A percentile compares a stretch with the other conserved stretches of the same genome.
These are phyloP conservation scores for Champsocephalus esox DNA, from an alignment of 2,797 vertebrate genomes.

Conservation along the genomic window DNA sequence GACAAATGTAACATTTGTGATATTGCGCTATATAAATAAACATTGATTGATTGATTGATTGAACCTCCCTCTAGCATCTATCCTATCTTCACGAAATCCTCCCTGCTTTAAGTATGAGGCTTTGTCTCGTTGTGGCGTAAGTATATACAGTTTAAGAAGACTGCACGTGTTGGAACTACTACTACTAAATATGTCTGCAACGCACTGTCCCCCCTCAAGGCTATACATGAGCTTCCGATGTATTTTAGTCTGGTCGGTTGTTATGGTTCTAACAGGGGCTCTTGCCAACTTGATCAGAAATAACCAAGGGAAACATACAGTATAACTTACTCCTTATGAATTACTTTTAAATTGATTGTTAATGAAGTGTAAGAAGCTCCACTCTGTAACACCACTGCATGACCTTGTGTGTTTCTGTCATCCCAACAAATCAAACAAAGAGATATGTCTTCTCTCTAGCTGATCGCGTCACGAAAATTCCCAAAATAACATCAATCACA, in stretches of 20 bases:
- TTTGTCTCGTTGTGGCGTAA: constrained; percentile 4
- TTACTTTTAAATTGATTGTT: not conserved
- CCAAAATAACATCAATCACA: not conserved
- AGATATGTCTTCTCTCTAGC: too few relatives aligned
- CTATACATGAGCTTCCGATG: too few relatives aligned
- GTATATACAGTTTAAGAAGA: not conserved
- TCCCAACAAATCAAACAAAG: too few relatives aligned
- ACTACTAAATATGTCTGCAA: too few relatives aligned
- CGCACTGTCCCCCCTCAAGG: too few relatives aligned
- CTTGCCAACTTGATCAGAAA: not conserved
- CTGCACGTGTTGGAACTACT: not conserved
- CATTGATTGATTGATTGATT: too few relatives aligned
- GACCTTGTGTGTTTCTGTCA: too few relatives aligned
- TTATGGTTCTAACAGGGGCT: not conserved
- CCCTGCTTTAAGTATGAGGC: not conserved
- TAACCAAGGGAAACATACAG: not conserved
- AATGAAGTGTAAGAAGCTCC: not conserved
- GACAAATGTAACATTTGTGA: too few relatives aligned
- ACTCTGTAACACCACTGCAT: not conserved
- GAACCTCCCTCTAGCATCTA: constrained; percentile 9
- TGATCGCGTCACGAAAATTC: not conserved
- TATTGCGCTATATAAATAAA: too few relatives aligned
- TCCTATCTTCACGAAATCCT: constrained; percentile 1
- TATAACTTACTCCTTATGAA: too few relatives aligned
- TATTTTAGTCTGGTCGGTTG: not conserved